Base-by-base conservation (phyloP, 2,888 invertebrate genomes). In the Phlogophora meticulosa region DNA sequence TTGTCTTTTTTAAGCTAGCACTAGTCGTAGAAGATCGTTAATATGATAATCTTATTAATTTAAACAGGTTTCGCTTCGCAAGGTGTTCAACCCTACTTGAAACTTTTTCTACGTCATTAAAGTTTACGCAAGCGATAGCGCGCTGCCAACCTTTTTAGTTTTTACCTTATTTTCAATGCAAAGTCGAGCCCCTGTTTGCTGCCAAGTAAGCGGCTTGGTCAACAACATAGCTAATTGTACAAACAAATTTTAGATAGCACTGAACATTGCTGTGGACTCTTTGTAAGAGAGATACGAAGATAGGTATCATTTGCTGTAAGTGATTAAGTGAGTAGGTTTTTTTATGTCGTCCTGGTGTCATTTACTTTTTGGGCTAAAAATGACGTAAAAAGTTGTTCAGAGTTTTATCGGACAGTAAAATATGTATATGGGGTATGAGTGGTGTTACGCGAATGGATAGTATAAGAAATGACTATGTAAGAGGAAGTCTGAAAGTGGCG, bases 131-230 rank as follows among this genome's bases (percentile, higher is more conserved):
- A 72, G 62, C 72, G 63, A 62, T 71, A 77, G 72, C 57, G 36
- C 53, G 34, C 45, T 55, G 72, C 73, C 63, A 62, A 58, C 57
- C 40, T 55, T 76, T 72, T 76, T 62, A 58, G 43, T 70, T 76
- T 60, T 76, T 55, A 45, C n/a, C 40, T 55, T 62, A 76, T 71
- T 73, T 73, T 73, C 48, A 38, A 73, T 76, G 71, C 52, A 72
- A 76, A 72, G 32, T 52, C 38, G 56, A 57, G 43, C 32, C 52
- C 52, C 34, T 32, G 66, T 74, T 74, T 17, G 32, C 45, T 76
- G 72, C 46, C 43, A 71, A 61, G 56, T 57, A 40, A 71, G 48
- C 36, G 28, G 57, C 46, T 56, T 69, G 45, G 53, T 45, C 17
- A 59, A 68, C 58, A 49, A 59, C 43, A 28, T 28, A 32, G 70